Conservation (phyloP, 2,888 invertebrate species). For the Acronicta aceris region DNA sequence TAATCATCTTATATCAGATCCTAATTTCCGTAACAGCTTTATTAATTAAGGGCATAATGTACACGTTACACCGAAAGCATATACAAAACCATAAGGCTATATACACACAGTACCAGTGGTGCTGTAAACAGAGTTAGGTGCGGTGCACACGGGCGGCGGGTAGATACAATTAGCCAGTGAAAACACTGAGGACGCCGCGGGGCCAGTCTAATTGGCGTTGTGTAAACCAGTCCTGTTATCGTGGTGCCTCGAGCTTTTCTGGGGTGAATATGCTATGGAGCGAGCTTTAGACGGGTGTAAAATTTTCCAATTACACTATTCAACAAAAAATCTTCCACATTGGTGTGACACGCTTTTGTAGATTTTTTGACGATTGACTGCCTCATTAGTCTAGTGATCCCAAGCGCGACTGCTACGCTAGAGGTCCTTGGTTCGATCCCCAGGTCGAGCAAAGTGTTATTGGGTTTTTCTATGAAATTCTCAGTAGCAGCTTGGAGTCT, state of each 20-base stretch:
- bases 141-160: constrained; percentile 48
- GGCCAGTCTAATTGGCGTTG: constrained; percentile 85
- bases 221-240: constrained; percentile 87
- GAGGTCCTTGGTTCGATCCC: no score
- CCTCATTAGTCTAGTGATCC: no score
- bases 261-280: constrained; percentile 30
- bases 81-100: constrained; percentile 48
- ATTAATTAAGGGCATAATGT: constrained; percentile 45
- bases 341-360: no score
- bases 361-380: no score
- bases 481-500: no score
- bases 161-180: constrained; percentile 79
- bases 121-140: constrained; percentile 51
- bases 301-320: no score
- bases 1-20: constrained; percentile 13
- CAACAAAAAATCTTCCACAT: no score
- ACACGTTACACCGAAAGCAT: constrained; percentile 23
- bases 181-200: constrained; percentile 76
- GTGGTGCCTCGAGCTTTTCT: constrained; percentile 72
- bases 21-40: constrained; percentile 30
- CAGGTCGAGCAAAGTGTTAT: no score
- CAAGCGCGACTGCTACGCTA: no score
- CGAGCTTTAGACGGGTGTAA: constrained; percentile 13
- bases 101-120: constrained; percentile 31
- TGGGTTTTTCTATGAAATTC: no score